Conservation (phyloP, 2,797 vertebrate species). For the Schizopygopsis malacanthus region DNA sequence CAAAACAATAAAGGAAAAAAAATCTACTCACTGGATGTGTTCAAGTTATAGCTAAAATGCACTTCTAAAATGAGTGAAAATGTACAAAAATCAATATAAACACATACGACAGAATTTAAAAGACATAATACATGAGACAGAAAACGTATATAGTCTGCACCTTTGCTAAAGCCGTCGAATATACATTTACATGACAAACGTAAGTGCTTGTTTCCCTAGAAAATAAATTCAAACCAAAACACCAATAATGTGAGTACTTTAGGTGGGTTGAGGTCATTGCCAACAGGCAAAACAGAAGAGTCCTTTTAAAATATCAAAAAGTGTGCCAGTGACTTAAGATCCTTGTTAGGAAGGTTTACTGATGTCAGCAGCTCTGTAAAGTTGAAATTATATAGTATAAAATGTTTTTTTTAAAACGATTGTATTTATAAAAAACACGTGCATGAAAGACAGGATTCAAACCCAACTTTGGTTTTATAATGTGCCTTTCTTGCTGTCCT, state of each 20-base stretch:
- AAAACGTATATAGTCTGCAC: neutral
- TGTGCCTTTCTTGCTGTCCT: constrained; percentile 53
- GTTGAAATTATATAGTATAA: neutral
- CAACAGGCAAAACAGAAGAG: constrained; percentile 29
- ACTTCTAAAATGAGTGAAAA: neutral
- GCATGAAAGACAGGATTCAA: constrained; percentile 51
- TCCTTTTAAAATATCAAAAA: neutral
- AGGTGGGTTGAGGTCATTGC: neutral
- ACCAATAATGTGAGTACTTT: neutral
- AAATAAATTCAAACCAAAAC: neutral
- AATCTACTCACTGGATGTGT: neutral
- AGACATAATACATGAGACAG: neutral
- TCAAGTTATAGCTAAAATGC: neutral
- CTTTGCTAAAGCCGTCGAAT: neutral
- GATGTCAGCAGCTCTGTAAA: constrained; percentile 9
- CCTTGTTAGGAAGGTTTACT: neutral
- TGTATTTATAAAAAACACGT: constrained; percentile 7
- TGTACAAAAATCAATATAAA: neutral
- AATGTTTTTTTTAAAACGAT: neutral
- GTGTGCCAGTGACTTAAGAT: constrained; percentile 7
- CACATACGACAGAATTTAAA: neutral
- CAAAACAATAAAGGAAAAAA: neutral
- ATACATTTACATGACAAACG: constrained; percentile 26
- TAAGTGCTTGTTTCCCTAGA: neutral
- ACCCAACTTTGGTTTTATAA: constrained; percentile 61